Evolutionary conservation across 2,888 invertebrate genomes (phyloP).

Genomic region (Zhuqinia jingwanae): DNA sequence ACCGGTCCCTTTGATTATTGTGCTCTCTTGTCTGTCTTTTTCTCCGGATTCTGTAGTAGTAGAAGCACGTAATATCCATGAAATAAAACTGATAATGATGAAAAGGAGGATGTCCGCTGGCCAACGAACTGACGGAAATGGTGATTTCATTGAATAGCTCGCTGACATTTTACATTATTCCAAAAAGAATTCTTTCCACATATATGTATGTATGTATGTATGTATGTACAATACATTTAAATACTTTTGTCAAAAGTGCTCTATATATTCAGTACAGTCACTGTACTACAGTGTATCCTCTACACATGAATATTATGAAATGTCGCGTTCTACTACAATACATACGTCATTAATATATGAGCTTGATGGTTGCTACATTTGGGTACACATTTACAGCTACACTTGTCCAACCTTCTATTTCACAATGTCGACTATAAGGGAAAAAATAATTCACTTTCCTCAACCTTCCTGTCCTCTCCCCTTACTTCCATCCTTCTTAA

Average conservation of each 20-base stretch:
- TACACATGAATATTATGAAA: too few species aligned
- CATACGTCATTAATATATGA: too few species aligned
- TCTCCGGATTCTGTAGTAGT: background rate
- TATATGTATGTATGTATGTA: background rate
- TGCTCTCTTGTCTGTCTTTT: background rate
- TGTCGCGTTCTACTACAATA: too few species aligned
- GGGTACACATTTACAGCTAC: too few species aligned
- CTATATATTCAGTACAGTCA: too few species aligned
- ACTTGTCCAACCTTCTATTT: constrained; percentile 2
- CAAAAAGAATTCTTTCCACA: too few species aligned
- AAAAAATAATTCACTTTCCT: background rate
- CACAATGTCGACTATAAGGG: too few species aligned
- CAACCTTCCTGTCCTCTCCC: background rate
- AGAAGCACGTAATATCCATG: constrained; percentile 12
- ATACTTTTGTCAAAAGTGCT: background rate
- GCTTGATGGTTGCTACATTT: too few species aligned
- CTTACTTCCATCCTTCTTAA: background rate
- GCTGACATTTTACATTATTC: constrained; percentile 33
- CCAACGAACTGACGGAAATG: constrained; percentile 52
- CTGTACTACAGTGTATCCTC: too few species aligned
- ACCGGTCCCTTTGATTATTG: background rate
- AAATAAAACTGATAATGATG: constrained; percentile 62
- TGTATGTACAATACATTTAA: background rate
- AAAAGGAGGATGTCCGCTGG: constrained; percentile 60
- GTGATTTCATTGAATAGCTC: constrained; percentile 33